These are phyloP conservation scores for Coccyzus lansbergi DNA, from an alignment of 2,797 vertebrate genomes.

Conservation along the genomic window DNA sequence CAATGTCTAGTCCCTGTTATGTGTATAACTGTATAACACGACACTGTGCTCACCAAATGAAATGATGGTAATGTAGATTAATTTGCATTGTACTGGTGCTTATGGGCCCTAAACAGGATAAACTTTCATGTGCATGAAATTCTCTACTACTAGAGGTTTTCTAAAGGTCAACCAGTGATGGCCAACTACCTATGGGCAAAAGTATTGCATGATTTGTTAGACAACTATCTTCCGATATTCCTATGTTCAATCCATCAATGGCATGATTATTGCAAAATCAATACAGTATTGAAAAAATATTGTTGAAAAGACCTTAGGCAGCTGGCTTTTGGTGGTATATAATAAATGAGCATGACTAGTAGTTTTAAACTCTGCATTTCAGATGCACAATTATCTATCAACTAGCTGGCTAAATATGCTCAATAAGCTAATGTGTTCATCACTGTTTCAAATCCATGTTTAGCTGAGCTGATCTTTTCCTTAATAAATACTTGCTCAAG, in stretches of 20 bases:
- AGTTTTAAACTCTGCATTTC: conserved; percentile 27
- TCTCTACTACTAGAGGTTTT: not conserved
- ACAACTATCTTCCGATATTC: not conserved
- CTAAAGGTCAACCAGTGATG: not conserved
- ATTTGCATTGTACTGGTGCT: not conserved
- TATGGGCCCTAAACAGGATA: not conserved
- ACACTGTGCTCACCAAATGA: not conserved
- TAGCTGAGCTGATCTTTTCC: not conserved
- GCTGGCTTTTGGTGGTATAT: not conserved
- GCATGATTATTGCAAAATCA: conserved; percentile 34
- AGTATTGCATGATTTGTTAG: not conserved
- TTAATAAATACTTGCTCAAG: not conserved
- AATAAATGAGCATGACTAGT: not conserved
- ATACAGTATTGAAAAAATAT: not conserved
- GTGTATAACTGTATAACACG: not conserved
- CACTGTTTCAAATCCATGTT: not conserved
- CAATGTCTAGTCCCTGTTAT: not conserved
- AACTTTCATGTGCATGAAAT: not conserved
- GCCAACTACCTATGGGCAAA: not conserved
- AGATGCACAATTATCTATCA: not conserved
- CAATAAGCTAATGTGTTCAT: not conserved
- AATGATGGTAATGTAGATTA: not conserved
- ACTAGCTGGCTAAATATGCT: conserved; percentile 3
- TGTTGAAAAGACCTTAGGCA: conserved; percentile 9
- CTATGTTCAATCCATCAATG: not conserved